These are phyloP conservation scores for Myotis davidii DNA, from an alignment of 2,113 vertebrate species.

Conservation along the genomic window DNA sequence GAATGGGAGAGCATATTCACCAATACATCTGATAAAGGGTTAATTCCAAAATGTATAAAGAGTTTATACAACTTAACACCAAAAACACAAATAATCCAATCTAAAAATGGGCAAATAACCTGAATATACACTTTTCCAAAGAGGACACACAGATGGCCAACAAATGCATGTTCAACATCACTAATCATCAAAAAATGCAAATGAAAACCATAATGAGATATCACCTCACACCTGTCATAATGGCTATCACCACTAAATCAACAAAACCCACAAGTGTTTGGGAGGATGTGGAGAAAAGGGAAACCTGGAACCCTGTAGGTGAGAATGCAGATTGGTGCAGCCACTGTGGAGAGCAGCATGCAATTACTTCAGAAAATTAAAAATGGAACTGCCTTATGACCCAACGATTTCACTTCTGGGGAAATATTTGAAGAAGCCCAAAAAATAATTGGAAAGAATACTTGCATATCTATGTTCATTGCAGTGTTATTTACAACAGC, in stretches of 20 bases:
- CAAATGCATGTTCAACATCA: neutral
- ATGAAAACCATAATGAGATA: neutral
- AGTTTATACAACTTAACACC: neutral
- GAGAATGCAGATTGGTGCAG: neutral
- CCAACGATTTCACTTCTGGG: neutral
- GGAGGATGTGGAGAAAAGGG: neutral
- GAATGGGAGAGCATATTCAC: neutral
- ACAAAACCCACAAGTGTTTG: neutral
- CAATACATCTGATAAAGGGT: neutral
- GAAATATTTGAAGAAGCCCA: neutral
- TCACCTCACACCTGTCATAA: neutral
- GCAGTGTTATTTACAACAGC: neutral
- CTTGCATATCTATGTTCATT: neutral
- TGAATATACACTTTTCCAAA: neutral
- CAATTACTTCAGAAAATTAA: neutral
- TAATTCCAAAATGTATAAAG: neutral
- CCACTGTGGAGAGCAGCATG: neutral
- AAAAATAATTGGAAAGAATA: neutral
- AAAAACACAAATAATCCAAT: neutral
- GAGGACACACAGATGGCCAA: neutral
- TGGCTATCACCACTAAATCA: neutral
- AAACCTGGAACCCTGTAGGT: neutral
- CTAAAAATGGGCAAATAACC: neutral
- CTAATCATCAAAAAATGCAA: neutral
- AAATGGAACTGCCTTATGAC: neutral